Conservation (phyloP, 2,888 invertebrate species). For the Chromoteleia sp. region DNA sequence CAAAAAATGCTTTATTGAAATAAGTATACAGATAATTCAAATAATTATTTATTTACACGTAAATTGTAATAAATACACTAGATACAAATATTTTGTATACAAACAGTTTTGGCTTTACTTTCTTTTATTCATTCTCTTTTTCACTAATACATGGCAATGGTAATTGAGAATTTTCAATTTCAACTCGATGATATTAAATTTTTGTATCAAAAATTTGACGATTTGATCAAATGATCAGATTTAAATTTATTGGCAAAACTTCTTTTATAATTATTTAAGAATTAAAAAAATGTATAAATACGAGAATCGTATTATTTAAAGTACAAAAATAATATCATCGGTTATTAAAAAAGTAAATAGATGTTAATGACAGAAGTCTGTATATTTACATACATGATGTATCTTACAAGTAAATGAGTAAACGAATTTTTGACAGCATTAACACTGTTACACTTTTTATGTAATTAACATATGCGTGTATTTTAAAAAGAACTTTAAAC, state of each 20-base stretch:
- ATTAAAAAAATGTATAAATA: neutral
- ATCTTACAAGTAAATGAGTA: constrained; percentile 1
- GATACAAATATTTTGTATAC: constrained; percentile 52
- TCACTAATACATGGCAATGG: constrained; percentile 24
- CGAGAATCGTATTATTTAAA: neutral
- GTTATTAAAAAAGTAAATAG: neutral
- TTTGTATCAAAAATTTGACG: neutral
- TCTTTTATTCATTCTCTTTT: constrained; percentile 20
- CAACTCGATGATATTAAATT: neutral
- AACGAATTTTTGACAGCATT: neutral
- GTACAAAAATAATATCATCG: neutral
- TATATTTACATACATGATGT: neutral
- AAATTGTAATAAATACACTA: constrained; percentile 58
- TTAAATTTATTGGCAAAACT: too few relatives aligned
- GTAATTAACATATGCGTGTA: neutral
- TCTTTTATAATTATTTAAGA: too few relatives aligned
- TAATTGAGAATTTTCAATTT: neutral
- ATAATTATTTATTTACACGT: constrained; percentile 56
- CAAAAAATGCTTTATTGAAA: too few relatives aligned
- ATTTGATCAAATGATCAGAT: too few relatives aligned
- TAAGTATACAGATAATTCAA: constrained; percentile 22
- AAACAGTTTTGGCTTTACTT: constrained; percentile 43
- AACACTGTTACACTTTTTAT: neutral
- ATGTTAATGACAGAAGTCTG: neutral
- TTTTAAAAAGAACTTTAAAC: neutral